Conservation (phyloP, 2,888 invertebrate species). For the Oscheius onirici region DNA sequence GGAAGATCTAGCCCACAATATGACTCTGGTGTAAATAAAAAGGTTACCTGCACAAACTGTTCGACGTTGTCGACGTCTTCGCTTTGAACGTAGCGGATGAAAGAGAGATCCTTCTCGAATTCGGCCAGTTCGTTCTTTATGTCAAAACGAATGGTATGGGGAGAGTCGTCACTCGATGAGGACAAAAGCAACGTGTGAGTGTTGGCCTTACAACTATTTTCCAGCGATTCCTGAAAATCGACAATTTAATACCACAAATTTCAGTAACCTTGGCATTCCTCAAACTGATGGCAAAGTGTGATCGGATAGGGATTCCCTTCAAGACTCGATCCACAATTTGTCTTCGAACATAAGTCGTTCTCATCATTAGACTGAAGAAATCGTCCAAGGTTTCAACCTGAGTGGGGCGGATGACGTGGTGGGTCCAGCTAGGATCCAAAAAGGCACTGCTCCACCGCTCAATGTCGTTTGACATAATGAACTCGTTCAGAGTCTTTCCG, state of each 20-base stretch:
- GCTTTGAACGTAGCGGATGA: conserved; percentile 68
- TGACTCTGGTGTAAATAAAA: not conserved
- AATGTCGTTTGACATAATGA: conserved; percentile 70
- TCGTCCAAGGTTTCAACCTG: conserved; percentile 65
- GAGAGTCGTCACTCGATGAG: conserved; percentile 38
- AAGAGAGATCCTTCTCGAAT: conserved; percentile 68
- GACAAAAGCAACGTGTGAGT: conserved; percentile 45
- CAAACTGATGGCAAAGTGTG: conserved; percentile 69
- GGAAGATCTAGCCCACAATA: not conserved
- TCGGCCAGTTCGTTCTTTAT: conserved; percentile 67
- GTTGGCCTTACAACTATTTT: conserved; percentile 57
- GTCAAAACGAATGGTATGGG: conserved; percentile 58
- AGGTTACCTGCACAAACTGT: conserved; percentile 66
- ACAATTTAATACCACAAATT: no score
- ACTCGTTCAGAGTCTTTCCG: conserved; percentile 64
- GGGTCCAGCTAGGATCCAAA: conserved; percentile 71
- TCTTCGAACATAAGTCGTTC: conserved; percentile 67
- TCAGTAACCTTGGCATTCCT: conserved; percentile 60
- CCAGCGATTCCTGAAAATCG: conserved; percentile 56
- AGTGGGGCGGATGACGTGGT: conserved; percentile 64
- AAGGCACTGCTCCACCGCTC: conserved; percentile 64
- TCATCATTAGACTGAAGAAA: conserved; percentile 71
- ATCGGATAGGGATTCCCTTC: conserved; percentile 69
- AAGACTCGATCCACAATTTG: conserved; percentile 70
- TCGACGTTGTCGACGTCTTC: conserved; percentile 71